Evolutionary conservation across 30 jellyfish, hydroid and myxozoan species (phyloP), one percentile per base, ranked within the genome.

Genomic region (Catostylus mosaicus): DNA sequence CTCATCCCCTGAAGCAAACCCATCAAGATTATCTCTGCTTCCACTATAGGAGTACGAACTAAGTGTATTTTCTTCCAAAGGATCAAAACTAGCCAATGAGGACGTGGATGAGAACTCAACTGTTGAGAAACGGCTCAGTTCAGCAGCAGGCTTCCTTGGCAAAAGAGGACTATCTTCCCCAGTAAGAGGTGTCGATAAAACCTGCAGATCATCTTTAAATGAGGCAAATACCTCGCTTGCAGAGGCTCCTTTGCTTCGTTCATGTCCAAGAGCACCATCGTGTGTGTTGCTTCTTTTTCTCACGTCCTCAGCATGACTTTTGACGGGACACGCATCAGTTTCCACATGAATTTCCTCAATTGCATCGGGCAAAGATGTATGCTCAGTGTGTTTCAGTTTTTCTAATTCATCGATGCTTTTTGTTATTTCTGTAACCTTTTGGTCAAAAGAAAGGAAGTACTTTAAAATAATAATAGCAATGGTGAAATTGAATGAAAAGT

Each of bases 101-200:
- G 98, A 92, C 30, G 87, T 84, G 12, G 98, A 92, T 11, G 98
- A 85, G 47, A 89, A 83, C 18, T 87, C 90, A 64, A 78, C 61
- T 1, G 96, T 77, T 8, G 97, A 50, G 40, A 75, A 51, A 26
- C 88, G 80, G 12, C 85, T 26, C 10, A 84, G 82, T 3, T 84
- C 94, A 14, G 5, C 34, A 34, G 77, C 72, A 22, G 7, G 64
- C 45, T 62, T 84, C n/a, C 85, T 48, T 38, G 26, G 71, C 23
- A 73, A n/a, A 30, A 30, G 31, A 1, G 72, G 72, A 32, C 72
- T 73, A 14, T 52, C 84, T 20, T 47, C 54, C 36, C 26, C 74
- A 61, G 26, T 16, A 2, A 45, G 33, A 37, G 32, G 31, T 66
- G 78, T 66, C 26, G 11, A 20, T 5, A 33, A 66, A 11, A 33